A percentile compares a stretch with the other conserved stretches of the same genome.
Evolutionary conservation across 2,113 vertebrate genomes (phyloP).

Genomic region (Vidua macroura): DNA sequence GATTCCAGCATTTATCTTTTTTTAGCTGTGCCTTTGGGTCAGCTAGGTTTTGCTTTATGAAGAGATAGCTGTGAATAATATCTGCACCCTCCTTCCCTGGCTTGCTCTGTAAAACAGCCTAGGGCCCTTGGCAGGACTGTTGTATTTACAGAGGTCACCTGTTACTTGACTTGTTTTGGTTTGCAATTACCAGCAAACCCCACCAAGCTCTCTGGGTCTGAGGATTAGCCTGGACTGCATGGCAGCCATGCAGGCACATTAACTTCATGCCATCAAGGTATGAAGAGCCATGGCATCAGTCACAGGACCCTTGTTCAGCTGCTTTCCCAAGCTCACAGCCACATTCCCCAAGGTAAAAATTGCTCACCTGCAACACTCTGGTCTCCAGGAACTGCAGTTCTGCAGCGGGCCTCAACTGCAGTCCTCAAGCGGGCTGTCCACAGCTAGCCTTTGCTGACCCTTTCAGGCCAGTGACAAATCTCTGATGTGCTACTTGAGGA

Average conservation of each 20-base stretch:
- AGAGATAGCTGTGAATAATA: not conserved
- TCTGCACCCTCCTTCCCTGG: not conserved
- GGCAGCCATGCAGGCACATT: not conserved
- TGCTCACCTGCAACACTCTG: not conserved
- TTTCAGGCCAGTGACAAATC: not conserved
- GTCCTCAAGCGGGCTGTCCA: accelerated
- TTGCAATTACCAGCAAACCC: not conserved
- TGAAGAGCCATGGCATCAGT: accelerated
- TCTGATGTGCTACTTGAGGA: not conserved
- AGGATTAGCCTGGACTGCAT: not conserved
- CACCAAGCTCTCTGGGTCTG: not conserved
- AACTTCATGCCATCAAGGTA: not conserved
- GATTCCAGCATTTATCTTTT: not conserved
- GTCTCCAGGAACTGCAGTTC: not conserved
- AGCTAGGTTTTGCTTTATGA: not conserved
- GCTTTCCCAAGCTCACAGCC: not conserved
- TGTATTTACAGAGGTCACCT: not conserved
- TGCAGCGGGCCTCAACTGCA: no score
- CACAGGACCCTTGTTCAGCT: not conserved
- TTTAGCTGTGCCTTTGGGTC: not conserved
- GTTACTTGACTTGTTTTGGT: not conserved
- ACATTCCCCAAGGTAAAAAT: accelerated
- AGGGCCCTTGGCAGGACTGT: not conserved
- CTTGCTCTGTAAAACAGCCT: not conserved
- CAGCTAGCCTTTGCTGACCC: not conserved